phyloP scores from a whole-genome alignment of 2,888 invertebrate species.

The Scotopteryx bipunctaria region DNA sequence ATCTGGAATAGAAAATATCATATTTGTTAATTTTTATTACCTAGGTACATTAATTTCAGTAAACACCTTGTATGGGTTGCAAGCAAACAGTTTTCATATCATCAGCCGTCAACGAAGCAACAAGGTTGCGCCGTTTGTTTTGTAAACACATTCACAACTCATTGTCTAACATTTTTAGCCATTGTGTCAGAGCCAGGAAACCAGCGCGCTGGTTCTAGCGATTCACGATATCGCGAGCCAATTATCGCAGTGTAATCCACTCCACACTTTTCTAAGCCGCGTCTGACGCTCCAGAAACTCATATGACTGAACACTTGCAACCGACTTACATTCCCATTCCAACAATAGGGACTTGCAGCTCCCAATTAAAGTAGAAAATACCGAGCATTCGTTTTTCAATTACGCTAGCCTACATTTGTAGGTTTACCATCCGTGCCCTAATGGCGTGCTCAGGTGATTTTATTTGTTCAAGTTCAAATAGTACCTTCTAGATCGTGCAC shows the following conservation, averaged over 20 bases:
- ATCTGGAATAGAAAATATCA: too few relatives aligned
- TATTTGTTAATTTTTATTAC: too few relatives aligned
- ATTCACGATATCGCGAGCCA: slow-evolving; percentile 26
- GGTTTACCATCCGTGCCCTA: slow-evolving; percentile 41
- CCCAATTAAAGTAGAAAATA: slow-evolving; percentile 25
- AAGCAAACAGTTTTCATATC: background rate
- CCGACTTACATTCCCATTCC: slow-evolving; percentile 40
- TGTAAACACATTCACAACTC: slow-evolving; percentile 55
- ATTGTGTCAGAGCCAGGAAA: slow-evolving; percentile 59
- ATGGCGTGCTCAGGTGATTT: slow-evolving; percentile 45
- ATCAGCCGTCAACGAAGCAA: slow-evolving; percentile 27
- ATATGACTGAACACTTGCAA: slow-evolving; percentile 47
- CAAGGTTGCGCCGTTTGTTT: slow-evolving; percentile 58
- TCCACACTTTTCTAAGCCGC: slow-evolving; percentile 38
- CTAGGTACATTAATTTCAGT: too few relatives aligned
- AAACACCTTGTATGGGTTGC: background rate
- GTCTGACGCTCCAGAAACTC: slow-evolving; percentile 43
- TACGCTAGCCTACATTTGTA: slow-evolving; percentile 44
- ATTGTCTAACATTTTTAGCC: slow-evolving; percentile 55
- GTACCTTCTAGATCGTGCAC: slow-evolving; percentile 47
- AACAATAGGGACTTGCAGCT: slow-evolving; percentile 39
- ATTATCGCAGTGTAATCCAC: slow-evolving; percentile 33
- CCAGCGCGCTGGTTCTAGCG: slow-evolving; percentile 32
- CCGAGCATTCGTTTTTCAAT: slow-evolving; percentile 38
- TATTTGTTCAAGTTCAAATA: slow-evolving; percentile 59